phyloP scores from a whole-genome alignment of 1,140 invertebrate species.

The Nasonia giraulti region DNA sequence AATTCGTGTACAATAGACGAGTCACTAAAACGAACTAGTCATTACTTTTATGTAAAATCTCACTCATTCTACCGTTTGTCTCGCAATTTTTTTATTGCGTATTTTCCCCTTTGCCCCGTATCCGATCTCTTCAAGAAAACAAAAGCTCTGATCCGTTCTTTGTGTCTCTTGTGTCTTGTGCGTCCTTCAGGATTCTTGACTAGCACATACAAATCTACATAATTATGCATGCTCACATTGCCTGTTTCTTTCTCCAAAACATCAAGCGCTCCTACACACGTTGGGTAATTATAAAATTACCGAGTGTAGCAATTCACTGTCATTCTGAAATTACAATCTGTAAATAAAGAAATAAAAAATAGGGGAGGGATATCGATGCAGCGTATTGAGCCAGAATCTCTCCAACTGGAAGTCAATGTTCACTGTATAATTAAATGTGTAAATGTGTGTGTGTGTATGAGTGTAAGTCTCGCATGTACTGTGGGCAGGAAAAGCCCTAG shows the following conservation, averaged over 20 bases:
- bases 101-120: background rate
- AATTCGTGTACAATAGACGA: conserved; percentile 56
- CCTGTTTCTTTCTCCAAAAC: conserved; percentile 20
- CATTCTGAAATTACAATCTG: conserved; percentile 11
- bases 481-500: background rate
- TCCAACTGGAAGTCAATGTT: conserved; percentile 44
- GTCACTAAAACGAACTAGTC: conserved; percentile 39
- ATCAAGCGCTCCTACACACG: background rate
- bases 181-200: conserved; percentile 66
- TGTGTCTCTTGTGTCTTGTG: conserved; percentile 56
- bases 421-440: conserved; percentile 8
- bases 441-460: conserved; percentile 1
- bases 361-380: background rate
- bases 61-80: conserved; percentile 49
- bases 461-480: conserved; percentile 7
- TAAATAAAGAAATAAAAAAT: conserved; percentile 37
- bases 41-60: conserved; percentile 48
- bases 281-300: conserved; percentile 15
- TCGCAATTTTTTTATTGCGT: conserved; percentile 41
- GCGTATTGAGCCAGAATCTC: conserved; percentile 14
- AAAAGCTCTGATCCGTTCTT: conserved; percentile 46
- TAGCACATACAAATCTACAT: conserved; percentile 64
- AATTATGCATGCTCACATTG: conserved; percentile 43
- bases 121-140: conserved; percentile 28
- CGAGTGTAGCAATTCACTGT: conserved; percentile 19